These are phyloP conservation scores for Mormyrops boulengeri DNA, from an alignment of 2,797 vertebrate species.

Conservation along the genomic window DNA sequence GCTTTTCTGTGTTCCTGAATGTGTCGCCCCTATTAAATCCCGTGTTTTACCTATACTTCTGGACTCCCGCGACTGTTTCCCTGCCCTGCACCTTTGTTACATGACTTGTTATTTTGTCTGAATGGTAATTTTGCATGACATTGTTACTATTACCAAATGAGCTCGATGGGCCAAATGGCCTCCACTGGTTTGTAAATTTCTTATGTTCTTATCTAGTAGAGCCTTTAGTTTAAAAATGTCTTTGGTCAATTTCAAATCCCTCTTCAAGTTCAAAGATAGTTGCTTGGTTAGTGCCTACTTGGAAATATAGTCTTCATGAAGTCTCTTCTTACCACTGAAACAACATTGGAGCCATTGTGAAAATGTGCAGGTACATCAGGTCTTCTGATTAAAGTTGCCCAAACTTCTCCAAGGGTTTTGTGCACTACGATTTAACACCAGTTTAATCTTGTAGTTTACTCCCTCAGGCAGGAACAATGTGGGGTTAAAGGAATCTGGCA, in stretches of 20 bases:
- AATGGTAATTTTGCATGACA: no score
- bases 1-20: no score
- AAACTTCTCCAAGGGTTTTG: neutral
- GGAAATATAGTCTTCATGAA: neutral
- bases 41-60: no score
- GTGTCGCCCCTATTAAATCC: no score
- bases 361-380: neutral
- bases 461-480: neutral
- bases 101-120: no score
- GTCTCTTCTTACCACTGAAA: neutral
- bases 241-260: neutral
- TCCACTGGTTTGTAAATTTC: neutral
- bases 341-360: neutral
- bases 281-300: neutral
- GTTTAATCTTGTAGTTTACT: neutral
- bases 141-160: no score
- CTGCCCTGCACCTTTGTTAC: no score
- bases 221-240: neutral
- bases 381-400: neutral
- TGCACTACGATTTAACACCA: neutral
- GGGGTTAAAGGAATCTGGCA: neutral
- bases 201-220: neutral
- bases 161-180: neutral
- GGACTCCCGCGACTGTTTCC: no score
- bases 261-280: slow-evolving; percentile 1